phyloP scores from a whole-genome alignment of 2,888 invertebrate genomes.

The Rhogogaster chlorosoma region DNA sequence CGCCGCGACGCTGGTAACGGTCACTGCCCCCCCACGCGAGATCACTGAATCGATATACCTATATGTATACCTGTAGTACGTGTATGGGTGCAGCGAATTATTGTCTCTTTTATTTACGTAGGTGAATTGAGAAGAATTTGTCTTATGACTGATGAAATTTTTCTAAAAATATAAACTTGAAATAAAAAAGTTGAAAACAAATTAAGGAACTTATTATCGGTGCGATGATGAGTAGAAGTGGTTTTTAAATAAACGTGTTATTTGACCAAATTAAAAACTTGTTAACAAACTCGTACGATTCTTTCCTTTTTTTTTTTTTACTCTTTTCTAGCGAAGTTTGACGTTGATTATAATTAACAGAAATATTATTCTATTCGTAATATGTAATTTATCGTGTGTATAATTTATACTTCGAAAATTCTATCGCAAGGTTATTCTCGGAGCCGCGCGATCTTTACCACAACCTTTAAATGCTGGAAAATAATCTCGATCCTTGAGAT shows the following conservation, averaged over 20 bases:
- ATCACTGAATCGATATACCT: slow-evolving; percentile 8
- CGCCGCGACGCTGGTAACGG: slow-evolving; percentile 26
- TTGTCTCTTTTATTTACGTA: background rate
- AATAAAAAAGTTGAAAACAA: too few relatives aligned
- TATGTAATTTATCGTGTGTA: background rate
- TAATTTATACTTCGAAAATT: too few relatives aligned
- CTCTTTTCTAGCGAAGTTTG: background rate
- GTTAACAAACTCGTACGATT: background rate
- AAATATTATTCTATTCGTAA: background rate
- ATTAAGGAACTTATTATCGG: too few relatives aligned
- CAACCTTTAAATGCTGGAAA: background rate
- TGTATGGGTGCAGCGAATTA: background rate
- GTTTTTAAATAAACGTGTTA: background rate
- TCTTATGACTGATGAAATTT: background rate
- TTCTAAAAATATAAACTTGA: background rate
- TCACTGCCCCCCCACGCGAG: slow-evolving; percentile 12
- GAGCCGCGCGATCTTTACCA: slow-evolving; percentile 1
- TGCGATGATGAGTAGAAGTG: background rate
- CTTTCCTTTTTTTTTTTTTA: background rate
- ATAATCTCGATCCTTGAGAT: slow-evolving; percentile 14
- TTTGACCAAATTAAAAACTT: background rate
- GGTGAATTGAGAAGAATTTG: background rate
- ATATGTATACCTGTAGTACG: background rate
- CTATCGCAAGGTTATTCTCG: too few relatives aligned
- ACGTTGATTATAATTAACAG: background rate